Conservation (phyloP, 2,888 invertebrate species). For the Patella ulyssiponensis region DNA sequence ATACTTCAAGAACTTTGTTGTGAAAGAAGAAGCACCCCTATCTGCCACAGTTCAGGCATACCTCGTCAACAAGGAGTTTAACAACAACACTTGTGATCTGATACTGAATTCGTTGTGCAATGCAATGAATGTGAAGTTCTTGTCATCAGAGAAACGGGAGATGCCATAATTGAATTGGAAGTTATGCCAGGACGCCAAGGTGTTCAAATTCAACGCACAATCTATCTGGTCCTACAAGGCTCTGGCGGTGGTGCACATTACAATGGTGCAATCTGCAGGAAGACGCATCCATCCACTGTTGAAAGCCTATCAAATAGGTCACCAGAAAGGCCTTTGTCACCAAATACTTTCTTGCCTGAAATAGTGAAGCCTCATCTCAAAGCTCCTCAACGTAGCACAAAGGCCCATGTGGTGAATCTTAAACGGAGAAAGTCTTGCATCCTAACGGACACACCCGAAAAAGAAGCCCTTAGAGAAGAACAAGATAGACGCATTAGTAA, state of each 20-base stretch:
- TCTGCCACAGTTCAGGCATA: slow-evolving; percentile 21
- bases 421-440: slow-evolving; percentile 32
- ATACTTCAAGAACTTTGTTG: slow-evolving; percentile 23
- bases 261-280: slow-evolving; percentile 19
- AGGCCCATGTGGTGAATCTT: neutral
- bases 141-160: slow-evolving; percentile 22
- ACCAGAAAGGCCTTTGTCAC: neutral
- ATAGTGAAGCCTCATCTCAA: slow-evolving; percentile 26
- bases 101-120: slow-evolving; percentile 28
- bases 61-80: slow-evolving; percentile 25
- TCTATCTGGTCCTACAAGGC: slow-evolving; percentile 20
- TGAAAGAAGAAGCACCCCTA: slow-evolving; percentile 16
- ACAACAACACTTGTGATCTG: slow-evolving; percentile 26
- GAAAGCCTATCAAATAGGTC: neutral
- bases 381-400: slow-evolving; percentile 22
- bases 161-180: slow-evolving; percentile 10
- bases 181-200: slow-evolving; percentile 21
- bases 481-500: too few relatives aligned
- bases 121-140: slow-evolving; percentile 26
- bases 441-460: slow-evolving; percentile 31
- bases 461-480: slow-evolving; percentile 30
- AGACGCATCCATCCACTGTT: slow-evolving; percentile 1
- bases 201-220: slow-evolving; percentile 19
- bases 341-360: slow-evolving; percentile 21
- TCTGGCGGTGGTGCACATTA: slow-evolving; percentile 24